Evolutionary conservation across 2,888 invertebrate genomes (phyloP), one percentile per base, ranked within the genome.

Genomic region (Chymomyza caudatula): DNA sequence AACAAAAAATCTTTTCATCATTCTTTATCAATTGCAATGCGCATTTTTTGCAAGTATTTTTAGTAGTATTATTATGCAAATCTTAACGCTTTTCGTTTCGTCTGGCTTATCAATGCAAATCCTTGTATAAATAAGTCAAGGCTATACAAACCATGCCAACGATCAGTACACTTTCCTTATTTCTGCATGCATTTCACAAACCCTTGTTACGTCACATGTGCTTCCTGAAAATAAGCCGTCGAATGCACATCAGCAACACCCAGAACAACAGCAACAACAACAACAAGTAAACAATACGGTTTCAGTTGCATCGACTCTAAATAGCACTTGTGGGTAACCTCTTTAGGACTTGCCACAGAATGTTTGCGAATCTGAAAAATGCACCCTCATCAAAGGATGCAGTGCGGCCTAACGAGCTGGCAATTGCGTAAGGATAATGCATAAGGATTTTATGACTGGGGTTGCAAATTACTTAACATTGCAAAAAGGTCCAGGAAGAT

Each of bases 361-460:
- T 59, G 52, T 25, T 70, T 70, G 70, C 67, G 49, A 65, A 73
- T 70, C 52, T 65, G 51, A 70, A 42, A 76, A 76, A 61, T 70
- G 75, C 78, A 77, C 73, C 77, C 78, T 73, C 67, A 55, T 69
- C 52, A 54, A 54, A 52, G 37, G 42, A 73, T 42, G 60, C 69
- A 71, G 37, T 56, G 67, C 58, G 71, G 52, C 65, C n/a, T n/a
- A 15, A 25, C 19, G 20, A 20, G 51, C 51, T 20, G 63, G 60
- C 76, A 75, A 77, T 77, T 78, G 77, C 70, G 76, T 65, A 73
- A 73, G 70, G 65, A 67, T 71, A 78, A 77, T 78, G 76, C 65
- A 69, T 47, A 52, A 71, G 63, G 47, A 67, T 78, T 70, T 70
- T 69, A 73, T 75, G 65, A 77, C 37, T 49, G 52, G 75, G 77